Evolutionary conservation across 1,140 invertebrate species (phyloP), one percentile per base, ranked within the genome.

Genomic region (Zaprionus davidi): DNA sequence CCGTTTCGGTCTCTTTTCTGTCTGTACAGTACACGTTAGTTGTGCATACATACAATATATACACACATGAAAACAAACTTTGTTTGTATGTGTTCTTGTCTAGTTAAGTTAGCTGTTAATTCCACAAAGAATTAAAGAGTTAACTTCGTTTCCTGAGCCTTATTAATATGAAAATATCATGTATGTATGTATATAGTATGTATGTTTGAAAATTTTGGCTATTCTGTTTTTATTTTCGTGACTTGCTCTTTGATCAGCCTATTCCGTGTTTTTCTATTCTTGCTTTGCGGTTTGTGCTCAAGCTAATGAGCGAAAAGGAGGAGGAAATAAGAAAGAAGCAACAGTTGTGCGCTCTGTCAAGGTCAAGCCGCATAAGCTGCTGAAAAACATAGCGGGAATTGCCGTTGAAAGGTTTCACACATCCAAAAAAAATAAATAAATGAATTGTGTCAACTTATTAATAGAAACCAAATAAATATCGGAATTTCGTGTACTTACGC

Each of bases 401-500:
- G 46, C 5, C 12, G 4, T 51, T 51, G 1, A 24, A 51, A 24
- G 46, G 46, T 24, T 51, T 51, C 46, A 11, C 41, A 17, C n/a
- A 17, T 46, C 41, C n/a, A 20, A 46, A 46, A 46, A 44, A 17
- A 11, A 46, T 9, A n/a, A 41, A 41, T 15, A 41, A 17, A 44
- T 17, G 3, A 17, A 44, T 17, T 44, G 6, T 6, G 41, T 17
- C 7, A 51, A 22, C 9, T 24, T 51, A 51, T 51, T 51, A 51
- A 51, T 51, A 51, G 46, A 51, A 51, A 46, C n/a, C n/a, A n/a
- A 46, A 34, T 11, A 34, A 46, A 46, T 46, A 11, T 17, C 2
- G n/a, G 6, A 7, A 41, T 7, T n/a, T 2, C 38, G 20, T 58
- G 36, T 64, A 76, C 73, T 92, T 78, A 92, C 91, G 15, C 91